These are phyloP conservation scores for Creontiades dilutus DNA, from an alignment of 2,888 invertebrate species.

Conservation along the genomic window DNA sequence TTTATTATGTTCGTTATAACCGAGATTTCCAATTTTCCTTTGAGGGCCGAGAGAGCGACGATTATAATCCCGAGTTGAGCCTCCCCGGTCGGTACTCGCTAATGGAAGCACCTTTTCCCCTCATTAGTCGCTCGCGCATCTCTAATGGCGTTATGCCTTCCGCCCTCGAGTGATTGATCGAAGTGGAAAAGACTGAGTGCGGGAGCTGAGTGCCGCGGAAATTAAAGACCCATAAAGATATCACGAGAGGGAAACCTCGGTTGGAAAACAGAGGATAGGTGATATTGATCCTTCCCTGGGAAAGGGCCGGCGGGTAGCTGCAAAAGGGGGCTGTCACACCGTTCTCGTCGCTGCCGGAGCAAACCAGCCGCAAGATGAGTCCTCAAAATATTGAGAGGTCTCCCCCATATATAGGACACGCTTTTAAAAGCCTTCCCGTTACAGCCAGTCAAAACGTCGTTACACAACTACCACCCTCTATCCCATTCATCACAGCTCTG, in stretches of 20 bases:
- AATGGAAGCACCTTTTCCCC: slow-evolving; percentile 25
- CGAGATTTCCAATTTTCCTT: not conserved
- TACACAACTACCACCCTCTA: no score
- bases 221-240: slow-evolving; percentile 14
- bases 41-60: not conserved
- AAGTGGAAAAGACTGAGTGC: not conserved
- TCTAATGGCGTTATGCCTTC: slow-evolving; percentile 25
- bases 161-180: not conserved
- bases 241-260: slow-evolving; percentile 20
- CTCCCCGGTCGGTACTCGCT: not conserved
- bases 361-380: not conserved
- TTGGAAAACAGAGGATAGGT: slow-evolving; percentile 9
- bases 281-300: slow-evolving; percentile 25
- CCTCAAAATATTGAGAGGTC: slow-evolving; percentile 11
- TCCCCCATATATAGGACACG: no score
- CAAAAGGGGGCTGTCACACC: not conserved
- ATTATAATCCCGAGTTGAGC: slow-evolving; percentile 1
- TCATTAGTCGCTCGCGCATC: slow-evolving; percentile 25
- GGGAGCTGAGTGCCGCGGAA: slow-evolving; percentile 20
- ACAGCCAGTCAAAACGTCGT: no score
- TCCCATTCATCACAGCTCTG: no score
- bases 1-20: not conserved
- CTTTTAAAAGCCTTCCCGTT: no score
- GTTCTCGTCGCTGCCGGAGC: not conserved
- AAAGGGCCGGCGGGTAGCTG: not conserved